Conservation (phyloP, 2,113 vertebrate species). For the Podarcis cretensis region DNA sequence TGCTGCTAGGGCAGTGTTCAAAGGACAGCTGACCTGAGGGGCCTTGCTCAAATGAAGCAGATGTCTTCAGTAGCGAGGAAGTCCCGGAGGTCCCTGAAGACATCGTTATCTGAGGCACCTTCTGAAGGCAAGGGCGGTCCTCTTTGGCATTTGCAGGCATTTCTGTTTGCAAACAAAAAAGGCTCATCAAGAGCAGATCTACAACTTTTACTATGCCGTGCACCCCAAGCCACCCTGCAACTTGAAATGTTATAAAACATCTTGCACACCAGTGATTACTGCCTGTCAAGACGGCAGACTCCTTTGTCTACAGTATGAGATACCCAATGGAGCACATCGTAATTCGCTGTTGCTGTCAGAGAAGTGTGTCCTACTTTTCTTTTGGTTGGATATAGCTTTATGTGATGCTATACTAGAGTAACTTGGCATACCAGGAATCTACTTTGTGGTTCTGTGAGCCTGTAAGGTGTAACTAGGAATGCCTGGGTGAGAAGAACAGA, state of each 20-base stretch:
- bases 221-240: neutral
- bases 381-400: neutral
- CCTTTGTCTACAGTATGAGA: neutral
- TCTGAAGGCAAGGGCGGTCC: constrained; percentile 89
- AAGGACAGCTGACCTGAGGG: constrained; percentile 80
- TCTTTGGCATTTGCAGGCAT: constrained; percentile 96
- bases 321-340: neutral
- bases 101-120: constrained; percentile 90
- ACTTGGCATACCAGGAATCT: neutral
- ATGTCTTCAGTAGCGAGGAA: constrained; percentile 78
- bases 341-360: too few relatives aligned
- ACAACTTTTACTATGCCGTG: too few relatives aligned
- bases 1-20: constrained; percentile 76
- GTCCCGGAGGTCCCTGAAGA: constrained; percentile 77
- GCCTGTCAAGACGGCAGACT: neutral
- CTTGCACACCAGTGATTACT: neutral
- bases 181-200: constrained; percentile 3
- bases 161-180: constrained; percentile 83
- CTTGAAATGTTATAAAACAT: neutral
- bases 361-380: neutral
- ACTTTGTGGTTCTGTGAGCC: neutral
- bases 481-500: neutral
- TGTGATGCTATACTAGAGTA: neutral
- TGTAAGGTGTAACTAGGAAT: neutral
- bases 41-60: constrained; percentile 82